Evolutionary conservation across 2,888 invertebrate genomes (phyloP), one percentile per base, ranked within the genome.

Genomic region (Spisula subtruncata): DNA sequence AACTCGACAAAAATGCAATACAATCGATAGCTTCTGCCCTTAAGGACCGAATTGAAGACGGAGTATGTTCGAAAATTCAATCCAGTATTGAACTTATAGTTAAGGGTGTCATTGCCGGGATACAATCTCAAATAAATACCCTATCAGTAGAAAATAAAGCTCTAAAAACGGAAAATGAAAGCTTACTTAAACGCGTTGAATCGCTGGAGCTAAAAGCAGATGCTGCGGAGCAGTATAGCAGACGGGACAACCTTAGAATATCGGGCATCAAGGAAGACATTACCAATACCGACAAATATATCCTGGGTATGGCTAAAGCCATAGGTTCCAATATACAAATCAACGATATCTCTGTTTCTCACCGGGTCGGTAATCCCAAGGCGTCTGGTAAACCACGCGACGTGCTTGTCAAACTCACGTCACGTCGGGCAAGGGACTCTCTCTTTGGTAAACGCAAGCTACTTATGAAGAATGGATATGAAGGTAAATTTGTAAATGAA

Each of bases 351-450:
- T 32, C 79, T 35, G 79, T 79, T 12, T 79, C 79, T 1, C 79
- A 79, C 35, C 79, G 79, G 1, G 79, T 79, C 14, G 79, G 79
- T 20, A 79, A 79, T 35, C 79, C 35, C 35, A 79, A 35, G 14
- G 1, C 35, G 20, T 16, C 35, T 18, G 41, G 41, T 41, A 79
- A 79, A 79, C 79, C 79, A 4, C 8, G 79, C 0, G 79, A 79
- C 20, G 35, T 79, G 1, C 35, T 79, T 4, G 79, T 79, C 0
- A 79, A 79, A 79, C 35, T 79, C 32, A 35, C 16, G 1, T 35
- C 35, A 35, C 14, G 5, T 35, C 1, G 41, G 41, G 41, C 41
- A 2, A 79, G 32, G 5, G 10, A 32, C 35, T 12, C 1, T 2
- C 35, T 79, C 79, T 20, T 79, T 4, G 10, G 0, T 6, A 20